Conservation (phyloP, 2,888 invertebrate species). For the Peribatodes rhomboidaria region DNA sequence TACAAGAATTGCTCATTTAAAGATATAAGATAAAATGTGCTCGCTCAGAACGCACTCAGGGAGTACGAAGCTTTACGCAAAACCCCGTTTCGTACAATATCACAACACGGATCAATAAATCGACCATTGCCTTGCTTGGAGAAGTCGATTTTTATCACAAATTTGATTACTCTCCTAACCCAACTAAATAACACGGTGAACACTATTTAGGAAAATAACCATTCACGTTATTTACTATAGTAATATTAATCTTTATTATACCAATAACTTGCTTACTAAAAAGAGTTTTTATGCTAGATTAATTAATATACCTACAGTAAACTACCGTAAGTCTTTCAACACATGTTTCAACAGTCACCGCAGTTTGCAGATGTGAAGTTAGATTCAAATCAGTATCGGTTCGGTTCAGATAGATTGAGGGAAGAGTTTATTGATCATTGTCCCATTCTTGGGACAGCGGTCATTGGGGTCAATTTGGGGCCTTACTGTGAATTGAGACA, state of each 20-base stretch:
- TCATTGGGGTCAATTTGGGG: too few species aligned
- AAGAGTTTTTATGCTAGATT: background rate
- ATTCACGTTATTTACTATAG: background rate
- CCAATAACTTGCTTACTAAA: slow-evolving; percentile 8
- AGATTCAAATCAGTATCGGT: background rate
- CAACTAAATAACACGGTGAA: background rate
- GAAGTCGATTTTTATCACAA: background rate
- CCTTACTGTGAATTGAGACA: too few species aligned
- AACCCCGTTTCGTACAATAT: background rate
- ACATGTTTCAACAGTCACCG: slow-evolving; percentile 3
- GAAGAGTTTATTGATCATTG: too few species aligned
- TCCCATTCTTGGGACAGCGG: too few species aligned
- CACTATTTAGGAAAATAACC: background rate
- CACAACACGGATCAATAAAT: background rate
- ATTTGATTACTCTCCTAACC: background rate
- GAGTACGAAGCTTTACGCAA: slow-evolving; percentile 7
- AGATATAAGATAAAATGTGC: too few species aligned
- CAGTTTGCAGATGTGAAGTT: slow-evolving; percentile 5
- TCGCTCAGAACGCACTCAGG: background rate
- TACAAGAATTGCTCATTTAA: too few species aligned
- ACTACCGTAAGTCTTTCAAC: slow-evolving; percentile 8
- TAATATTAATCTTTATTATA: slow-evolving; percentile 7
- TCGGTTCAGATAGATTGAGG: too few species aligned
- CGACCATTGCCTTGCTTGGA: background rate
- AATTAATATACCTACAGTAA: background rate